Evolutionary conservation across 2,888 invertebrate genomes (phyloP).

Genomic region (Lathronympha strigana): DNA sequence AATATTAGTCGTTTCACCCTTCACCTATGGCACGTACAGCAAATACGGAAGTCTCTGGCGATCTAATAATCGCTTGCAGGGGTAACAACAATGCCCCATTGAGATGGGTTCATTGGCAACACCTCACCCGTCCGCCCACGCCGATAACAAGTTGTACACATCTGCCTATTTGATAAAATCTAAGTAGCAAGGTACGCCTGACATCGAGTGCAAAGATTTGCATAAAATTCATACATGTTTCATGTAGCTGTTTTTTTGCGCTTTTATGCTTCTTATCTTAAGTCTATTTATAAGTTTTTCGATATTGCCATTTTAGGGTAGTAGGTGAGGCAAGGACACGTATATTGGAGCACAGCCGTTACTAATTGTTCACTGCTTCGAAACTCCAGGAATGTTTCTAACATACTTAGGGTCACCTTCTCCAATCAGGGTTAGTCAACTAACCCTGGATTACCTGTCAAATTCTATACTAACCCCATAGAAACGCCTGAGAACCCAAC

Average conservation of each 20-base stretch:
- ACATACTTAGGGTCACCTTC: no score
- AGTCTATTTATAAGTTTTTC: slow-evolving; percentile 30
- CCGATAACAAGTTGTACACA: slow-evolving; percentile 81
- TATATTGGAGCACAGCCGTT: neutral
- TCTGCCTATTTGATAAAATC: slow-evolving; percentile 73
- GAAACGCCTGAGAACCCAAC: no score
- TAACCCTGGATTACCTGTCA: no score
- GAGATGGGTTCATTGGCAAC: slow-evolving; percentile 74
- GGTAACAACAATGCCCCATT: slow-evolving; percentile 78
- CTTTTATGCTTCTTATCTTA: slow-evolving; percentile 32
- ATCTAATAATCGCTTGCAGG: slow-evolving; percentile 64
- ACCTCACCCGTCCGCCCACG: slow-evolving; percentile 74
- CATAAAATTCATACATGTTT: slow-evolving; percentile 42
- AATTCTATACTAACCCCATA: no score
- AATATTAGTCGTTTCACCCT: slow-evolving; percentile 27
- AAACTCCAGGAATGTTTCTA: no score
- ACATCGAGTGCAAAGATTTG: slow-evolving; percentile 40
- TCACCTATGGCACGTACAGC: slow-evolving; percentile 50
- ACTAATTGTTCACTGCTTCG: no score
- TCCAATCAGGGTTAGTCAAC: no score
- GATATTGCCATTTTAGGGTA: slow-evolving; percentile 26
- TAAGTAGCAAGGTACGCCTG: slow-evolving; percentile 54
- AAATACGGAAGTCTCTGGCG: slow-evolving; percentile 76
- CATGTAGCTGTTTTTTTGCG: slow-evolving; percentile 27
- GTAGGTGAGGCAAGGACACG: slow-evolving; percentile 21